phyloP scores from a whole-genome alignment of 1,140 invertebrate species.

The Caenorhabditis latens region DNA sequence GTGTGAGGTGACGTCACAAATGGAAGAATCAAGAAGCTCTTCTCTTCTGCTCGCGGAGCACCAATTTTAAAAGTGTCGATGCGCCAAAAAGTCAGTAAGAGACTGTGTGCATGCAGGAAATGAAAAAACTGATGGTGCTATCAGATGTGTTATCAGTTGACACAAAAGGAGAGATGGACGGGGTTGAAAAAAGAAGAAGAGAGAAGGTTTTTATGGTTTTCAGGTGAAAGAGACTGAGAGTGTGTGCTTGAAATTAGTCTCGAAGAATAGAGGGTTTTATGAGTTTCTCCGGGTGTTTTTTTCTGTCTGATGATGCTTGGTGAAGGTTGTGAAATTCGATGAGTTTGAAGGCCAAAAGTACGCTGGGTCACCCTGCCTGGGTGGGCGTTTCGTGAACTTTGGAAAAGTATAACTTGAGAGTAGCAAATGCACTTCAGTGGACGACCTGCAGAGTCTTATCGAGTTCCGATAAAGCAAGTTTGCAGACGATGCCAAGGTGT shows the following conservation, averaged over 20 bases:
- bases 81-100: constrained; percentile 11
- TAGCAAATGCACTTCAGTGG: too few relatives aligned
- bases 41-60: not conserved
- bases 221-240: constrained; percentile 13
- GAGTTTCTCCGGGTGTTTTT: constrained; percentile 8
- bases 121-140: not conserved
- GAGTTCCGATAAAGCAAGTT: too few relatives aligned
- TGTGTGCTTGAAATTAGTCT: constrained; percentile 16
- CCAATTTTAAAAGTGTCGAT: constrained; percentile 20
- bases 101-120: constrained; percentile 24
- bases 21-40: not conserved
- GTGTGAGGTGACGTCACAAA: not conserved
- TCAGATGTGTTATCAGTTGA: constrained; percentile 46
- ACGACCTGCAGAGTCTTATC: too few relatives aligned
- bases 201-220: not conserved
- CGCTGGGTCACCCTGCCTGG: too few relatives aligned
- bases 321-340: constrained; percentile 1
- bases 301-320: not conserved
- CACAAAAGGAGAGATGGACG: not conserved
- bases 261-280: not conserved
- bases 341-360: not conserved
- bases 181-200: not conserved
- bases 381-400: too few relatives aligned
- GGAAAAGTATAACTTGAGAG: too few relatives aligned
- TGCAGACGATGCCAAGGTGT: too few relatives aligned